These are phyloP conservation scores for Mustela lutreola DNA, from an alignment of 2,113 vertebrate genomes.

Conservation along the genomic window DNA sequence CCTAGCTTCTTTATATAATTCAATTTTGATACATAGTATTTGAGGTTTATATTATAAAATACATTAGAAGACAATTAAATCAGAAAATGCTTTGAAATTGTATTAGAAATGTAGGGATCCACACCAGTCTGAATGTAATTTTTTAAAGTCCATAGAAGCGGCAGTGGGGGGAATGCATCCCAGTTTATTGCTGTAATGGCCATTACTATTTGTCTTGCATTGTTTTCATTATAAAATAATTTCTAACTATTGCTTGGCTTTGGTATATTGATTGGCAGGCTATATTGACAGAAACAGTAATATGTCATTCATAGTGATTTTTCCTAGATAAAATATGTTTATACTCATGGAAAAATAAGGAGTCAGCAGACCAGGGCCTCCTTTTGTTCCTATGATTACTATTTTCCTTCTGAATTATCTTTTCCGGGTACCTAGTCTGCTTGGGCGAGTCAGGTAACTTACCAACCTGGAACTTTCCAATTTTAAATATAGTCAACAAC, in stretches of 20 bases:
- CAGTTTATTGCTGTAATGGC: not conserved
- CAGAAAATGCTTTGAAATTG: slow-evolving; percentile 31
- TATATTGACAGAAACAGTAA: slow-evolving; percentile 30
- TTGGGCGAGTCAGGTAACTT: not conserved
- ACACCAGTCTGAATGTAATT: not conserved
- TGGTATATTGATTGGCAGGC: not conserved
- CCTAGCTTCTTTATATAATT: slow-evolving; percentile 62
- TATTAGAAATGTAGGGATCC: slow-evolving; percentile 12
- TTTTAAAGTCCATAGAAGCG: slow-evolving; percentile 33
- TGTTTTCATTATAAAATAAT: slow-evolving; percentile 49
- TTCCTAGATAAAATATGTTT: slow-evolving; percentile 54
- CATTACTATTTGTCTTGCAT: slow-evolving; percentile 28
- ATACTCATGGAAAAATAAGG: slow-evolving; percentile 26
- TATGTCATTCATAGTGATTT: slow-evolving; percentile 17
- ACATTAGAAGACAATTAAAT: slow-evolving; percentile 29
- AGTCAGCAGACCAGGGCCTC: not conserved
- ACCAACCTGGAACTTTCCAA: not conserved
- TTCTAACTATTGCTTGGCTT: not conserved
- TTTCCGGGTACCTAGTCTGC: not conserved
- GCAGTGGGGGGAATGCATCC: not conserved
- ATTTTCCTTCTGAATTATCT: slow-evolving; percentile 31
- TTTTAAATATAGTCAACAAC: slow-evolving; percentile 28
- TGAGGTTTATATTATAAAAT: slow-evolving; percentile 43
- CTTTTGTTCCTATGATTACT: not conserved
- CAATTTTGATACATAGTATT: slow-evolving; percentile 48